These are phyloP conservation scores for Erpornis zantholeuca DNA, from an alignment of 2,113 vertebrate species.

Conservation along the genomic window DNA sequence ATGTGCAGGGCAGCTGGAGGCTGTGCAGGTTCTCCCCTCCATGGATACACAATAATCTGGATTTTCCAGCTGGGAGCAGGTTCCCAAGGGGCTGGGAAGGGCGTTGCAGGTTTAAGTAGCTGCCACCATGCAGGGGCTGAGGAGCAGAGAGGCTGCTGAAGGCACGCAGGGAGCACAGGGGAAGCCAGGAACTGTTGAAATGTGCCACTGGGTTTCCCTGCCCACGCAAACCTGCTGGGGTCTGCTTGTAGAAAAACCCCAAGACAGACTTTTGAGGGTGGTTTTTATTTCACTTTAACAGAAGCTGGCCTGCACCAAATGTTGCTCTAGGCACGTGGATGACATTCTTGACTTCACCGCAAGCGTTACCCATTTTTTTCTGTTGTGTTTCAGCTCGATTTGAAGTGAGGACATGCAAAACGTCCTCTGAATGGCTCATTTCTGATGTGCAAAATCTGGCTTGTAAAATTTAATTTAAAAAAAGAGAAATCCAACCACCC, in stretches of 20 bases:
- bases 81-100: background rate
- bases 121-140: background rate
- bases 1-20: background rate
- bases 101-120: background rate
- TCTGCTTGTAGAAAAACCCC: background rate
- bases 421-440: background rate
- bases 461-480: background rate
- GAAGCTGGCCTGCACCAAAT: background rate
- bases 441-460: background rate
- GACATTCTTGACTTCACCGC: background rate
- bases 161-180: background rate
- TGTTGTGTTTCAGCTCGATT: background rate
- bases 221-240: background rate
- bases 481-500: background rate
- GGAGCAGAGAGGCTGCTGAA: background rate
- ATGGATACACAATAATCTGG: background rate
- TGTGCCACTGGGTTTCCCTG: background rate
- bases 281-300: background rate
- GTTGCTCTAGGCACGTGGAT: background rate
- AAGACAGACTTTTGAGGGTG: background rate
- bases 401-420: background rate
- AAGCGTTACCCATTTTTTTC: background rate
- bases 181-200: background rate
- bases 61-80: slow-evolving; percentile 21
- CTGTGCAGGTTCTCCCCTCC: background rate